Evolutionary conservation across 2,888 invertebrate genomes (phyloP), one percentile per base, ranked within the genome.

Genomic region (Drosophila maculinotata): DNA sequence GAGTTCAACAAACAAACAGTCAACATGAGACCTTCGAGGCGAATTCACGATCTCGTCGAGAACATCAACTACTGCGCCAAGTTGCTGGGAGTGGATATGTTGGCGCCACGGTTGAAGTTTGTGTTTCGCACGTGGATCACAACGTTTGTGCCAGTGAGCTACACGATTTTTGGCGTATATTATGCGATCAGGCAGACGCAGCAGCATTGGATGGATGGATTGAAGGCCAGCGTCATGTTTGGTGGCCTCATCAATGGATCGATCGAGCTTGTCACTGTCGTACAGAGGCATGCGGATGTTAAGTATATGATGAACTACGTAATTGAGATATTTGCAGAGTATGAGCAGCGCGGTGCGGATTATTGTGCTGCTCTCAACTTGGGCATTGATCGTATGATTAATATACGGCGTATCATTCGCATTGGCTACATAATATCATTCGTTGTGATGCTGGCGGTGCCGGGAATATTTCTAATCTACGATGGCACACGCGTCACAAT

Each of bases 401-500:
- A 41, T 1, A 30, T 85, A 0, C 39, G 54, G 10, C 41, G 42
- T 15, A 5, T 64, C 5, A 49, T 79, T 20, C 71, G 64, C 4
- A 23, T 45, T 20, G 82, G 82, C 0, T 79, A 85, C 5, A 1
- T 60, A 0, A 1, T 49, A 0, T 63, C 76, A 0, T 85, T 64
- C n/a, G 1, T 38, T 0, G n/a, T 63, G 0, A 69, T 79, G 72
- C 17, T 17, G 0, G 2, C 45, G 3, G 20, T 60, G 7, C 79
- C 79, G 0, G 9, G 69, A 10, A 31, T 20, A 0, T 12, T 64
- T 7, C 23, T 85, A 0, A 1, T 51, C 2, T 58, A 65, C 30
- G 20, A 72, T 20, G 79, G 82, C 17, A 68, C 26, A 2, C 64
- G 86, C 1, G 51, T 60, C 20, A 82, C 86, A 0, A 23, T 71